A percentile compares a stretch with the other conserved stretches of the same genome.
Evolutionary conservation across 2,113 vertebrate species (phyloP).

Genomic region (Oncorhynchus tshawytscha): DNA sequence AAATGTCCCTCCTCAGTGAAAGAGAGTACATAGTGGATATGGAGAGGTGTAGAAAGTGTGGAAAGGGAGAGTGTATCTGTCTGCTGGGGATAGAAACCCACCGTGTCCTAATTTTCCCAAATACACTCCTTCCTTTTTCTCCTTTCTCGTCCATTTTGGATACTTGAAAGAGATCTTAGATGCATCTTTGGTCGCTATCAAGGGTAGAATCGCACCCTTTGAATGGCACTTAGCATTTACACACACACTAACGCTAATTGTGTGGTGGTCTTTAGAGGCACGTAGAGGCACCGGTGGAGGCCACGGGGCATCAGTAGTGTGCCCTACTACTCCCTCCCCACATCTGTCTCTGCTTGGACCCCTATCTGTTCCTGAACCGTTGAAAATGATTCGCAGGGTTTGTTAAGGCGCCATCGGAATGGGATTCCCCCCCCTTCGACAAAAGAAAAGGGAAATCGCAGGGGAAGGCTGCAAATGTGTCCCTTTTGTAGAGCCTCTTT

Average conservation of each 20-base stretch:
- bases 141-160: too few species aligned
- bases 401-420: constrained; percentile 27
- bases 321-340: constrained; percentile 23
- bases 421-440: constrained; percentile 28
- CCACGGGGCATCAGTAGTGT: constrained; percentile 33
- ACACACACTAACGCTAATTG: constrained; percentile 20
- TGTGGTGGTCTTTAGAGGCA: constrained; percentile 4
- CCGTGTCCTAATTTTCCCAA: too few species aligned
- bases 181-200: not conserved
- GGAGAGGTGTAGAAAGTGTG: too few species aligned
- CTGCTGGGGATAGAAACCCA: too few species aligned
- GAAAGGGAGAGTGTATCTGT: too few species aligned
- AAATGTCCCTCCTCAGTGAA: too few species aligned
- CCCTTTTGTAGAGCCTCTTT: constrained; percentile 42
- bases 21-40: too few species aligned
- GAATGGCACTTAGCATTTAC: not conserved
- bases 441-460: constrained; percentile 40
- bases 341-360: constrained; percentile 53
- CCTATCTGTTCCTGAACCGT: constrained; percentile 45
- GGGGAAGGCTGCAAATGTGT: constrained; percentile 45
- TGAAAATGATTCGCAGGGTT: constrained; percentile 47
- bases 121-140: too few species aligned
- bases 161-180: constrained; percentile 7
- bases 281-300: constrained; percentile 17
- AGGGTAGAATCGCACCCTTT: not conserved